Evolutionary conservation across 2,888 invertebrate genomes (phyloP).

Genomic region (Spilosoma lubricipeda): DNA sequence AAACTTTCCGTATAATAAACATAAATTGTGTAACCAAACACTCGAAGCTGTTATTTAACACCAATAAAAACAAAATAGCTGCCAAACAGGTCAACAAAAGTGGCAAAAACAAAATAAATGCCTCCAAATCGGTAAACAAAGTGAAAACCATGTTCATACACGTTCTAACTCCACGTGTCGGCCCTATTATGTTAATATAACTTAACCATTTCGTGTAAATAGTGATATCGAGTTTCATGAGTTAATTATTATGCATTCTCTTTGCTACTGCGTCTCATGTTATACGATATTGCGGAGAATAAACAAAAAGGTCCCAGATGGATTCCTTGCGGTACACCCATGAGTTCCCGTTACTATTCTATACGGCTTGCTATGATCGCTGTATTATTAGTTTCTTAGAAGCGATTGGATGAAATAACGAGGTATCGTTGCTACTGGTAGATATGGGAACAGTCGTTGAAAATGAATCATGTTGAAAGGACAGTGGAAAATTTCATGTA

Average conservation of each 20-base stretch:
- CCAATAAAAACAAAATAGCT: slow-evolving; percentile 31
- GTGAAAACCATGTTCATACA: slow-evolving; percentile 47
- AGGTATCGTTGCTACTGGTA: slow-evolving; percentile 18
- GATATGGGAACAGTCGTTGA: slow-evolving; percentile 44
- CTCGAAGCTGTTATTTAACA: slow-evolving; percentile 43
- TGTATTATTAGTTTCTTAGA: slow-evolving; percentile 43
- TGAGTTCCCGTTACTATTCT: slow-evolving; percentile 50
- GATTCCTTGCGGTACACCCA: slow-evolving; percentile 69
- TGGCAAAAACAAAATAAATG: slow-evolving; percentile 31
- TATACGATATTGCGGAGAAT: slow-evolving; percentile 41
- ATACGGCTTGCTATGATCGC: slow-evolving; percentile 39
- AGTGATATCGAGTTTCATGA: slow-evolving; percentile 64
- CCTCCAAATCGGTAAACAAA: slow-evolving; percentile 42
- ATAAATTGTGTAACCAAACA: slow-evolving; percentile 28
- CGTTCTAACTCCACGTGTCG: slow-evolving; percentile 59
- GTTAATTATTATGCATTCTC: slow-evolving; percentile 55
- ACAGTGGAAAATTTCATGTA: slow-evolving; percentile 51
- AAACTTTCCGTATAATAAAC: neutral
- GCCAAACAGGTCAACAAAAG: slow-evolving; percentile 23
- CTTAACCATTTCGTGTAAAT: slow-evolving; percentile 55
- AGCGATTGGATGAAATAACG: slow-evolving; percentile 37
- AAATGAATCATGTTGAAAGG: slow-evolving; percentile 47
- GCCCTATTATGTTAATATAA: slow-evolving; percentile 45
- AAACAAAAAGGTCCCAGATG: slow-evolving; percentile 66
- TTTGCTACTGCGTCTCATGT: slow-evolving; percentile 41